A percentile compares a stretch with the other conserved stretches of the same genome.
Evolutionary conservation across 2,888 invertebrate genomes (phyloP).

Genomic region (Drosophila kanekoi): DNA sequence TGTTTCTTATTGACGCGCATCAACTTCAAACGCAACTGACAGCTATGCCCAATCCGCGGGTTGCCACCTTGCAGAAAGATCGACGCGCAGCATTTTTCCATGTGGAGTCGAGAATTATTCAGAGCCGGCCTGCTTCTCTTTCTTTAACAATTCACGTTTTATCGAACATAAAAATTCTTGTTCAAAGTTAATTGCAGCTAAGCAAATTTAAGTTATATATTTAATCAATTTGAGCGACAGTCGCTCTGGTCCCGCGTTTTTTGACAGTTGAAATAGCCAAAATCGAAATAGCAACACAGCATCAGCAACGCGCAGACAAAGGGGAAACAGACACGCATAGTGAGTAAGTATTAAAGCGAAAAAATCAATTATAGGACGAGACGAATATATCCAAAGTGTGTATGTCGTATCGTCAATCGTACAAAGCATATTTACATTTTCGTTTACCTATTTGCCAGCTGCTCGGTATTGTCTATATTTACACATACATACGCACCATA

Average conservation of each 20-base stretch:
- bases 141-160: conserved; percentile 53
- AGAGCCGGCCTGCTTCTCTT: conserved; percentile 58
- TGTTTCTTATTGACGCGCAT: background rate
- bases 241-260: conserved; percentile 31
- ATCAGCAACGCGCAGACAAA: conserved; percentile 54
- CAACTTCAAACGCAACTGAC: conserved; percentile 59
- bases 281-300: conserved; percentile 56
- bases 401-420: background rate
- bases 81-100: conserved; percentile 57
- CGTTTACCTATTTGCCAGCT: conserved; percentile 40
- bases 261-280: conserved; percentile 44
- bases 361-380: conserved; percentile 49
- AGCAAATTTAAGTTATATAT: conserved; percentile 24
- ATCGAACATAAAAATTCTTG: conserved; percentile 44
- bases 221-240: conserved; percentile 17
- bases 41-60: conserved; percentile 17
- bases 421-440: conserved; percentile 7
- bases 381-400: conserved; percentile 3
- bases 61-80: conserved; percentile 37
- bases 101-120: conserved; percentile 52
- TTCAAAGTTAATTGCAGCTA: conserved; percentile 36
- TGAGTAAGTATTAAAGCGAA: conserved; percentile 44
- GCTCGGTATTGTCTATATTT: conserved; percentile 46
- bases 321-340: conserved; percentile 47
- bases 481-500: conserved; percentile 35